phyloP scores from a whole-genome alignment of 2,113 vertebrate genomes.

The Epinephelus moara region DNA sequence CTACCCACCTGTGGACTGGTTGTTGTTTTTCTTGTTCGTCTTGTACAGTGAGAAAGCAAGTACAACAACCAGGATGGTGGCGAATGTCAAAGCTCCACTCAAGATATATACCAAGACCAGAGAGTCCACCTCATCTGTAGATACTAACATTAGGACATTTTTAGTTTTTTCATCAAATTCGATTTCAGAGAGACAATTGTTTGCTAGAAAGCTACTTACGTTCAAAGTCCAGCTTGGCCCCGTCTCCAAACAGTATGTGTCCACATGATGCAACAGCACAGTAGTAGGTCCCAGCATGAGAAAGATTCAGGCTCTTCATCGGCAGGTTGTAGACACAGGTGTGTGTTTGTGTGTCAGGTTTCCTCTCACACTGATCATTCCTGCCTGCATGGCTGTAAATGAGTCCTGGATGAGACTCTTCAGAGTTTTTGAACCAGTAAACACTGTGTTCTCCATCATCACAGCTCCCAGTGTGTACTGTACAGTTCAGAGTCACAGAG shows the following conservation, averaged over 20 bases:
- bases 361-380: constrained; percentile 45
- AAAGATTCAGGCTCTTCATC: constrained; percentile 7
- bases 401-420: too few species aligned
- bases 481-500: constrained; percentile 66
- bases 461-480: constrained; percentile 57
- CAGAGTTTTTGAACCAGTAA: constrained; percentile 44
- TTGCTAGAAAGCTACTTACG: too few species aligned
- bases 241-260: too few species aligned
- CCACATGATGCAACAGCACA: too few species aligned
- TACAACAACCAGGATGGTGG: constrained; percentile 14
- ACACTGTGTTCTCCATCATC: constrained; percentile 65
- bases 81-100: constrained; percentile 28
- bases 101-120: constrained; percentile 17
- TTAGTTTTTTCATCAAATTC: too few species aligned
- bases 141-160: background rate
- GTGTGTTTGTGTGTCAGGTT: background rate
- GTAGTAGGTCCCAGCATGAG: constrained; percentile 12
- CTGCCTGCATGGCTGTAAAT: background rate
- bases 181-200: too few species aligned
- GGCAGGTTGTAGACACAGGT: constrained; percentile 57
- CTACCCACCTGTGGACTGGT: background rate
- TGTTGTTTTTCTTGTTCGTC: constrained; percentile 8
- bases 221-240: too few species aligned
- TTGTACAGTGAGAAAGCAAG: constrained; percentile 16
- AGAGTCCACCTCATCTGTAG: background rate